Percentiles rank a stretch among this genome's conserved stretches.
Conservation (phyloP, 2,113 vertebrate genomes). For the Rhabdomys dilectus region DNA sequence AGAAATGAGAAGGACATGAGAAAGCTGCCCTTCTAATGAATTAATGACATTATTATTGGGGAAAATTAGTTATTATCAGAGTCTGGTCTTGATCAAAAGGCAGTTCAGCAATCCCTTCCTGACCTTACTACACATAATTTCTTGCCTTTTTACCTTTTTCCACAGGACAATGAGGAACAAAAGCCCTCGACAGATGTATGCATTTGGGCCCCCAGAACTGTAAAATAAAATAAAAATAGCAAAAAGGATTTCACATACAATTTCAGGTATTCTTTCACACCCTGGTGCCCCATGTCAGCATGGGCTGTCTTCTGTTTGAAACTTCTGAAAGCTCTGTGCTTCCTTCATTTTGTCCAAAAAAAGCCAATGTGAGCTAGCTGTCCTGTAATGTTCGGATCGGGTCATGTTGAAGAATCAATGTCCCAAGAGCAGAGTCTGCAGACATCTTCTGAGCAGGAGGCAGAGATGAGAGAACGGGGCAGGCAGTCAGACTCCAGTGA, state of each 20-base stretch:
- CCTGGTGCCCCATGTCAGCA: not conserved
- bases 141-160: not conserved
- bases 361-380: not conserved
- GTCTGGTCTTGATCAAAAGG: not conserved
- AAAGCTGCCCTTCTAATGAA: not conserved
- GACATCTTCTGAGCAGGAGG: not conserved
- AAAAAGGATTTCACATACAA: no score
- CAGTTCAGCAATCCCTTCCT: not conserved
- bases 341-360: not conserved
- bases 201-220: not conserved
- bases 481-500: not conserved
- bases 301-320: not conserved
- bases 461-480: not conserved
- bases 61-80: not conserved
- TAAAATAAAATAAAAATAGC: not conserved
- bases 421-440: not conserved
- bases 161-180: no score
- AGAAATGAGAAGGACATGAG: not conserved
- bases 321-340: not conserved
- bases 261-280: not conserved
- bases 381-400: not conserved
- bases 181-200: not conserved
- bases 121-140: not conserved
- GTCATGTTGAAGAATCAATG: not conserved
- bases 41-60: not conserved